Conservation (phyloP, 2,797 vertebrate genomes). For the Salarias fasciatus region DNA sequence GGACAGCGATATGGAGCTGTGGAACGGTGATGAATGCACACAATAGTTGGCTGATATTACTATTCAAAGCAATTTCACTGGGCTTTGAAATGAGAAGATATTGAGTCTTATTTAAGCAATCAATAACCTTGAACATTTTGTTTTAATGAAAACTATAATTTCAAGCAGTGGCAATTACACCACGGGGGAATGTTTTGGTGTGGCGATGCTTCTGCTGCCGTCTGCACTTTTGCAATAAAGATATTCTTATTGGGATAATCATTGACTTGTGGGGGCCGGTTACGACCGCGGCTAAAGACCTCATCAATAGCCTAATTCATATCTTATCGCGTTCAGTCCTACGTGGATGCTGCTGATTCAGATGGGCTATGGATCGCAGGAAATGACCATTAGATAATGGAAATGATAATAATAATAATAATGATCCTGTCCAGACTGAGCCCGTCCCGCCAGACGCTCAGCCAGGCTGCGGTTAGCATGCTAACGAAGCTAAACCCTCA, state of each 20-base stretch:
- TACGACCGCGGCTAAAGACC: slow-evolving; percentile 86
- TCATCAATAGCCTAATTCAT: slow-evolving; percentile 86
- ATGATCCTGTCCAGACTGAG: slow-evolving; percentile 49
- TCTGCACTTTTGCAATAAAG: slow-evolving; percentile 84
- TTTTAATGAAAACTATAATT: slow-evolving; percentile 90
- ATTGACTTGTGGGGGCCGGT: slow-evolving; percentile 83
- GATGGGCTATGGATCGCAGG: slow-evolving; percentile 74
- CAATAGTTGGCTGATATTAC: slow-evolving; percentile 81
- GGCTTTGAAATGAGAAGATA: slow-evolving; percentile 82
- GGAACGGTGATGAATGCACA: slow-evolving; percentile 79
- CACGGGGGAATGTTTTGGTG: slow-evolving; percentile 82
- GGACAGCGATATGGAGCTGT: slow-evolving; percentile 63
- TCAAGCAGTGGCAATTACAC: slow-evolving; percentile 83
- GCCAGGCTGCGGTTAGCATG: too few species aligned
- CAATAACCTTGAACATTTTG: slow-evolving; percentile 84
- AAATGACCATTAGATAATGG: slow-evolving; percentile 75
- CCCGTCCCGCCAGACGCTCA: slow-evolving; percentile 33
- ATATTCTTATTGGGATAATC: slow-evolving; percentile 86
- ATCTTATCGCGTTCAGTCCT: slow-evolving; percentile 81
- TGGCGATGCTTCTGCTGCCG: slow-evolving; percentile 79
- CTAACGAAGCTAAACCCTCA: too few species aligned
- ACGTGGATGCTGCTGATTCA: slow-evolving; percentile 81
- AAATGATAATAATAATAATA: slow-evolving; percentile 67
- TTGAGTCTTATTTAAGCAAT: slow-evolving; percentile 87
- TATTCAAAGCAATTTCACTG: slow-evolving; percentile 80